These are phyloP conservation scores for Cataglyphis livida DNA, from an alignment of 2,888 invertebrate genomes.

Conservation along the genomic window DNA sequence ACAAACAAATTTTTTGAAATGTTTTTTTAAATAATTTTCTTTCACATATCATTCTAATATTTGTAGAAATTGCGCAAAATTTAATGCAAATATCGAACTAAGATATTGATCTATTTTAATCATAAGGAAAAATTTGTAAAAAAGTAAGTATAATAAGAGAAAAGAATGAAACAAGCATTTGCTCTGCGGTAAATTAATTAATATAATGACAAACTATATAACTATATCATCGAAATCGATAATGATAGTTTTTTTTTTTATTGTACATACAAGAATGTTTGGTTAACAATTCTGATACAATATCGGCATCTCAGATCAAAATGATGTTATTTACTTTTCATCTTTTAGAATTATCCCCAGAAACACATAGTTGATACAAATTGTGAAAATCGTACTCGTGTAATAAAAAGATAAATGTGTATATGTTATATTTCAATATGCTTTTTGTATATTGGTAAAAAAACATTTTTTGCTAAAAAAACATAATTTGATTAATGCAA, in stretches of 20 bases:
- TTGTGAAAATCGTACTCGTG: background rate
- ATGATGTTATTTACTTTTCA: background rate
- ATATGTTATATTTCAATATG: background rate
- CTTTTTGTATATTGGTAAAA: background rate
- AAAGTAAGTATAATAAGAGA: background rate
- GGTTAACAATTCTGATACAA: constrained; percentile 33
- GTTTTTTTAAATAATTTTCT: background rate
- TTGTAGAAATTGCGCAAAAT: constrained; percentile 10
- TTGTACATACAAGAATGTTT: constrained; percentile 19
- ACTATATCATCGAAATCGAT: background rate
- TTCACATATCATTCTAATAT: background rate
- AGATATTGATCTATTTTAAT: background rate
- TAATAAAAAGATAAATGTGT: background rate
- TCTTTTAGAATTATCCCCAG: background rate
- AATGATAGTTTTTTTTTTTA: constrained; percentile 22
- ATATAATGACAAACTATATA: constrained; percentile 6
- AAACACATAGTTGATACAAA: background rate
- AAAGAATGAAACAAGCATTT: background rate
- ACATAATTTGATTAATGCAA: background rate
- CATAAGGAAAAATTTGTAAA: background rate
- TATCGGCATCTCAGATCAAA: background rate
- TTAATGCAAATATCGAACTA: background rate
- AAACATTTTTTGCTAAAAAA: background rate
- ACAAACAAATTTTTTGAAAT: background rate
- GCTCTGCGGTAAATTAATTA: background rate